Conservation (phyloP, 2,888 invertebrate species). For the Drosophila anceps region DNA sequence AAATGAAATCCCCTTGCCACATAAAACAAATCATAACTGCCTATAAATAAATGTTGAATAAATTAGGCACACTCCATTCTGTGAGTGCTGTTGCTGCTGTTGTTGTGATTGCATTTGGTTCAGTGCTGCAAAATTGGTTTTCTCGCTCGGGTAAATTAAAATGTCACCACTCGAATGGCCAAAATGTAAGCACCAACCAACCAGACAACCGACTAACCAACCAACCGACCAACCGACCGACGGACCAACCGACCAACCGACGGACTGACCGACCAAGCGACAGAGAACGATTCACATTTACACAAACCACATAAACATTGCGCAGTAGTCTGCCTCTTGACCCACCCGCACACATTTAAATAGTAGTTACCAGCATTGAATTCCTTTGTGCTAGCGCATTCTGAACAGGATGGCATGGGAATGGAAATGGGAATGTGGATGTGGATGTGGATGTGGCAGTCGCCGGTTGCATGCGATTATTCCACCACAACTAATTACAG, state of each 20-base stretch:
- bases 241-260: constrained; percentile 1
- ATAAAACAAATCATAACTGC: constrained; percentile 71
- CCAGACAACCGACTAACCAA: constrained; percentile 22
- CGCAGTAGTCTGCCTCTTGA: constrained; percentile 22
- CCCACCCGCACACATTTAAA: constrained; percentile 50
- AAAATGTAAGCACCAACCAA: constrained; percentile 54
- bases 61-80: constrained; percentile 56
- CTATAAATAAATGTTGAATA: constrained; percentile 75
- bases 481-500: constrained; percentile 80
- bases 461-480: constrained; percentile 66
- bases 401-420: not conserved
- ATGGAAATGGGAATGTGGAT: not conserved
- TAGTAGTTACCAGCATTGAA: constrained; percentile 45
- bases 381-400: constrained; percentile 40
- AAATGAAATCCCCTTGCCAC: constrained; percentile 26
- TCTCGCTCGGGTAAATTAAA: constrained; percentile 78
- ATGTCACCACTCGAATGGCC: constrained; percentile 72
- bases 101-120: constrained; percentile 50
- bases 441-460: constrained; percentile 2
- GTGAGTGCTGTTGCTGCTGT: constrained; percentile 27
- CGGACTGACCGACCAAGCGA: constrained; percentile 7
- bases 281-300: constrained; percentile 35
- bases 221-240: not conserved
- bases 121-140: constrained; percentile 72
- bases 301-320: constrained; percentile 33